Conservation (phyloP, 2,113 vertebrate species). For the Carettochelys insculpta region DNA sequence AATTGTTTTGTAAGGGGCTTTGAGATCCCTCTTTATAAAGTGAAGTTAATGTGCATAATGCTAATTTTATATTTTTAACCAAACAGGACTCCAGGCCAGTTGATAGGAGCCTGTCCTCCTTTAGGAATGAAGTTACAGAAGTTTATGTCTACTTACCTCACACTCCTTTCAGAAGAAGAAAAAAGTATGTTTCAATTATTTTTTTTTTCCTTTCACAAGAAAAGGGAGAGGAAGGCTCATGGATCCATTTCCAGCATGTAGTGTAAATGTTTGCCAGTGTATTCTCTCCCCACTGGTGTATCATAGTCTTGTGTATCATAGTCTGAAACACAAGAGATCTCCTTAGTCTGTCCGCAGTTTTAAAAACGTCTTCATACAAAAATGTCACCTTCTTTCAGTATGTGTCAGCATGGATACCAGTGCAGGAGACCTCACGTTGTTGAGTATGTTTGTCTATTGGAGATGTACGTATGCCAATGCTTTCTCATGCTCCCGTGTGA, state of each 20-base stretch:
- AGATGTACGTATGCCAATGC: background rate
- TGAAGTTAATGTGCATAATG: background rate
- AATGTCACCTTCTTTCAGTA: background rate
- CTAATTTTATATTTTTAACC: slow-evolving; percentile 29
- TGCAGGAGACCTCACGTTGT: background rate
- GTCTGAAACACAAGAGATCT: background rate
- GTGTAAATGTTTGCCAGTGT: background rate
- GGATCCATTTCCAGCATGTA: rapidly evolving
- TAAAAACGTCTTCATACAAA: background rate
- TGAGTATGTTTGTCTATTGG: background rate
- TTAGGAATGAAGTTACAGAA: slow-evolving; percentile 84
- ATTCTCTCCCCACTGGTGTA: background rate
- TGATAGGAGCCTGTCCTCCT: slow-evolving; percentile 85
- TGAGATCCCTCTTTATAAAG: background rate
- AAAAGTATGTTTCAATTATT: slow-evolving; percentile 78
- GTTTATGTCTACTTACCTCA: slow-evolving; percentile 85
- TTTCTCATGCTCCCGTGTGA: background rate
- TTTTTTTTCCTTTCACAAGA: background rate
- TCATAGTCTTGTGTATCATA: too few species aligned
- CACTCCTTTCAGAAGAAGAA: slow-evolving; percentile 81
- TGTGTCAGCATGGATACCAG: background rate
- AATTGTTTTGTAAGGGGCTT: background rate
- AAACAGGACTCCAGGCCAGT: slow-evolving; percentile 80
- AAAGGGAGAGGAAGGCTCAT: background rate
- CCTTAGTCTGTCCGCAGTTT: background rate